Conservation (phyloP, 2,797 vertebrate species). For the Lacerta agilis region DNA sequence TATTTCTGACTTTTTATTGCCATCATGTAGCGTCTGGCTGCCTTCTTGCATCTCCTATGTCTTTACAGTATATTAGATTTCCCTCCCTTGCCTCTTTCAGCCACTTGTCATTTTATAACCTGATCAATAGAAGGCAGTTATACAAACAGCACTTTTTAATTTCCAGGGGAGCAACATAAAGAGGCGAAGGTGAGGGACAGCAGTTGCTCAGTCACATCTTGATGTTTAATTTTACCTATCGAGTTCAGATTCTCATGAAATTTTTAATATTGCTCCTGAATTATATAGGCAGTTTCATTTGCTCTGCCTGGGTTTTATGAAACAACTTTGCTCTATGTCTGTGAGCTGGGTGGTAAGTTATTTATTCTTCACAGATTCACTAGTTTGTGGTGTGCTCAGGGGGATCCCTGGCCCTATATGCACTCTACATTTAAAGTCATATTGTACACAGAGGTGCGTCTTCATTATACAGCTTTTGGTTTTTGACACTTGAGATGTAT, state of each 20-base stretch:
- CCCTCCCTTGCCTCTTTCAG: background rate
- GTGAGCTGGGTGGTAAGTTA: no score
- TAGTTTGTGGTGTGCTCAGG: background rate
- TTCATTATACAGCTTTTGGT: no score
- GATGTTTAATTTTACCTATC: slow-evolving; percentile 26
- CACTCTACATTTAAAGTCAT: no score
- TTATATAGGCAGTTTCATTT: background rate
- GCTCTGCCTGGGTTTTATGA: background rate
- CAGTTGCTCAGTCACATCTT: background rate
- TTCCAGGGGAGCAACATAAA: slow-evolving; percentile 34
- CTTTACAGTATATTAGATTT: slow-evolving; percentile 8
- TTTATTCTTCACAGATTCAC: background rate
- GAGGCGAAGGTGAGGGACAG: background rate
- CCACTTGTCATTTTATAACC: slow-evolving; percentile 32
- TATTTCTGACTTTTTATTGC: slow-evolving; percentile 12
- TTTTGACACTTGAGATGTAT: no score
- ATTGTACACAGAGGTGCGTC: no score
- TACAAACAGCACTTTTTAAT: slow-evolving; percentile 51
- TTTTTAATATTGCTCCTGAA: slow-evolving; percentile 31
- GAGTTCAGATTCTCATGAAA: slow-evolving; percentile 44
- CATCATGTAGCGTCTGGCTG: rapidly evolving
- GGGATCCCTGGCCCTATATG: no score
- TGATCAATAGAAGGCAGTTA: slow-evolving; percentile 36
- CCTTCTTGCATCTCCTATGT: slow-evolving; percentile 14
- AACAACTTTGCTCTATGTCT: background rate